Evolutionary conservation across 2,113 vertebrate species (phyloP).

Genomic region (Psephotus haematonotus): DNA sequence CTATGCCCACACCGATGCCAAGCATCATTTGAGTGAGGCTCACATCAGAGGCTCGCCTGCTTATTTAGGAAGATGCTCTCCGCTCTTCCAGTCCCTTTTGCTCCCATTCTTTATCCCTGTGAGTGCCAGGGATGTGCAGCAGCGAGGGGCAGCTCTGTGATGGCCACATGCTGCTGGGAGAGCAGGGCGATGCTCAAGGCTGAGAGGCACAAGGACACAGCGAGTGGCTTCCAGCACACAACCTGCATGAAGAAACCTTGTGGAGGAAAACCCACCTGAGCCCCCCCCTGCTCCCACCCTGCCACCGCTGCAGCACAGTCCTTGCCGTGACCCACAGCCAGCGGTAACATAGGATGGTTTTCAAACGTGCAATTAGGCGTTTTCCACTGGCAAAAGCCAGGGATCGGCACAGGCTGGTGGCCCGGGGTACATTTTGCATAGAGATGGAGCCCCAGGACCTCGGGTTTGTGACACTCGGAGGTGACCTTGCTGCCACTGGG

Average conservation of each 20-base stretch:
- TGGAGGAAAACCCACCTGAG: background rate
- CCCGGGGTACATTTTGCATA: accelerated
- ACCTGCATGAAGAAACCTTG: background rate
- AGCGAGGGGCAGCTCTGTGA: background rate
- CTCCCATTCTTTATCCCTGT: accelerated
- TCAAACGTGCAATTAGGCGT: background rate
- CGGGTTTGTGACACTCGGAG: accelerated
- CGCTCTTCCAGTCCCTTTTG: background rate
- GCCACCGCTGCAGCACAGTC: background rate
- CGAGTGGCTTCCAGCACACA: background rate
- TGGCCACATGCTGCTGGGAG: background rate
- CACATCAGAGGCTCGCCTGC: background rate
- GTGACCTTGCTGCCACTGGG: background rate
- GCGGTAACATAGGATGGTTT: accelerated
- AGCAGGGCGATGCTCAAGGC: background rate
- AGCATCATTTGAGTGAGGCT: background rate
- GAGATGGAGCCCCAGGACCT: background rate
- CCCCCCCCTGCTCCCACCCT: background rate
- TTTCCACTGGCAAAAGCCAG: background rate
- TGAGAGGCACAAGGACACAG: background rate
- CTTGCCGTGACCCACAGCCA: background rate
- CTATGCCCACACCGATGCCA: background rate
- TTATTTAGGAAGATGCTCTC: too few species aligned
- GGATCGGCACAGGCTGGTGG: background rate
- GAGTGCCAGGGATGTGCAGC: accelerated